Conservation (phyloP, 2,797 vertebrate genomes). For the Buceros bicornis region DNA sequence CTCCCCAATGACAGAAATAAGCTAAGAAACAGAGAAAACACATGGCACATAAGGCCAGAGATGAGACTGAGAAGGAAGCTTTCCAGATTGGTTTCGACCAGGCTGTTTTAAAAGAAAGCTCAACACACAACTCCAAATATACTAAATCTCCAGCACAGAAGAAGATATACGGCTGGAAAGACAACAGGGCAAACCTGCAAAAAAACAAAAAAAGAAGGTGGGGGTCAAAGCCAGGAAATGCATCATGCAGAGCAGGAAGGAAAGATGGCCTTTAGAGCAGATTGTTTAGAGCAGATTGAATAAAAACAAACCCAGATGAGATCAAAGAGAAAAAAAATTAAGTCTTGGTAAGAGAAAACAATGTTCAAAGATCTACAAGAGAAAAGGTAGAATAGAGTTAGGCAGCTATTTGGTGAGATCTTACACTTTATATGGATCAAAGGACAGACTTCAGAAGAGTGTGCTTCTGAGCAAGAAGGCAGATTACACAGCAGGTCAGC, state of each 20-base stretch:
- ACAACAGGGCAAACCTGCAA: neutral
- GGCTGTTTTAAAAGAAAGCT: neutral
- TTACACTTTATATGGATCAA: neutral
- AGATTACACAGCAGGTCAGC: neutral
- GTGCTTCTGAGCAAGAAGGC: neutral
- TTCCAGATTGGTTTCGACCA: neutral
- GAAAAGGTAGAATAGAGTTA: neutral
- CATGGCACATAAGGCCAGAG: neutral
- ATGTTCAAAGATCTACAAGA: neutral
- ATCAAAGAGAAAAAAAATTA: neutral
- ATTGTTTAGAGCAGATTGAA: neutral
- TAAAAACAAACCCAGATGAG: neutral
- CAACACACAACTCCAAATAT: neutral
- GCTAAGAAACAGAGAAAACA: neutral
- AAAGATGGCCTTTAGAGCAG: neutral
- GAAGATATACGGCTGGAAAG: neutral
- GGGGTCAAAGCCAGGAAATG: neutral
- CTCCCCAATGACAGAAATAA: accelerated
- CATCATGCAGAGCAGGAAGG: neutral
- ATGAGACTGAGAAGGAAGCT: neutral
- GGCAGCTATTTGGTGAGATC: neutral
- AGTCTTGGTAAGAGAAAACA: neutral
- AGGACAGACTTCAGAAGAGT: neutral
- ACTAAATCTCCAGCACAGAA: neutral
- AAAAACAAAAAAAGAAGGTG: neutral